A percentile compares a stretch with the other conserved stretches of the same genome.
phyloP scores from a whole-genome alignment of 2,888 invertebrate species.

The Stenichneumon culpator region DNA sequence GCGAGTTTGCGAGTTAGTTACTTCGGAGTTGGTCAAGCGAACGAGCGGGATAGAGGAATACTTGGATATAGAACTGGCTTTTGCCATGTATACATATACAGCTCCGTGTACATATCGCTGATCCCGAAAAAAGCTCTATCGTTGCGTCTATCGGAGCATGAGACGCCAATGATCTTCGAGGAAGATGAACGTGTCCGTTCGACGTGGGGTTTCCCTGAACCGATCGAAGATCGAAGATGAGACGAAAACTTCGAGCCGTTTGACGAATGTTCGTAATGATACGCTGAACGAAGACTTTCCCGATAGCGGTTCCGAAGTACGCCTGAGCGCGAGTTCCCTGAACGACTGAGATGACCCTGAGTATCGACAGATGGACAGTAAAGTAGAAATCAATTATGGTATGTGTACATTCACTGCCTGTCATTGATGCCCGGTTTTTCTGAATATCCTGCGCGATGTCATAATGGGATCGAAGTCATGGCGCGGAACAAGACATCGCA shows the following conservation, averaged over 20 bases:
- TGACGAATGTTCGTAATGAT: conserved; percentile 66
- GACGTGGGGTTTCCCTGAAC: background rate
- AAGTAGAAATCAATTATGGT: too few relatives aligned
- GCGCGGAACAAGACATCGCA: too few relatives aligned
- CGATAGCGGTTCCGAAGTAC: background rate
- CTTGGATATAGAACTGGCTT: conserved; percentile 27
- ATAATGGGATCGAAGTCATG: too few relatives aligned
- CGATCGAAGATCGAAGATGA: conserved; percentile 4
- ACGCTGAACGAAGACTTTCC: conserved; percentile 26
- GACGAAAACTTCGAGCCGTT: conserved; percentile 30
- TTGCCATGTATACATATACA: background rate
- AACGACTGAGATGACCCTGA: too few relatives aligned
- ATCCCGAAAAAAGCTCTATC: conserved; percentile 67
- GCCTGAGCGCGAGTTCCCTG: background rate
- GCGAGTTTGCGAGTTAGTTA: conserved; percentile 59
- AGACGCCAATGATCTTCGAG: conserved; percentile 30
- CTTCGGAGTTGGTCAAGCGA: conserved; percentile 50
- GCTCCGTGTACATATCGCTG: conserved; percentile 63
- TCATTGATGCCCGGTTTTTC: too few relatives aligned
- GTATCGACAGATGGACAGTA: too few relatives aligned
- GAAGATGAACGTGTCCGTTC: conserved; percentile 9
- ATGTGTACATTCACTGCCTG: too few relatives aligned
- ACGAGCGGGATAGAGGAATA: conserved; percentile 48
- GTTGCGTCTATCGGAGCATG: conserved; percentile 47
- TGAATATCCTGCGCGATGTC: too few relatives aligned